Evolutionary conservation across 2,113 vertebrate species (phyloP), one percentile per base, ranked within the genome.

Genomic region (Campylorhamphus procurvoides): DNA sequence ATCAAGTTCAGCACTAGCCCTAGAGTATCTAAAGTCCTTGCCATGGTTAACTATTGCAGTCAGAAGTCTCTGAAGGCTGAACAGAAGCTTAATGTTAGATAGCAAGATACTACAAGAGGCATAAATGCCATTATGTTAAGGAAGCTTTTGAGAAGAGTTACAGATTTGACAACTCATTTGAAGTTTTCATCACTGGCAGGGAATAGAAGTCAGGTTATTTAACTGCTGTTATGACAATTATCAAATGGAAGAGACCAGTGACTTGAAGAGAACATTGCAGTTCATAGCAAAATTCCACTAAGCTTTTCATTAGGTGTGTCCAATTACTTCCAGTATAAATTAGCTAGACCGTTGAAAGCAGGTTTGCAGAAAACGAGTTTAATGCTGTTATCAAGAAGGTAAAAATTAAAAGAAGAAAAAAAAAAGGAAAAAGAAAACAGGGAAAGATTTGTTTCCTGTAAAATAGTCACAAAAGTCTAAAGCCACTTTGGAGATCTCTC

Each of bases 291-390:
- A 87, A 94, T 95, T 95, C 92, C 77, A 87, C 77, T 29, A 5
- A 31, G 64, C 75, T 73, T 95, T 72, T 78, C 64, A 77, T 47
- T 90, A 93, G 94, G 96, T 85, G 93, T 94, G 94, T 82, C 94
- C 83, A 90, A 93, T 97, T 96, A 96, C 66, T 96, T 95, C 83
- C 92, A 96, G 66, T 35, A 80, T 47, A 77, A 91, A 80, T 90
- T 94, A 94, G 84, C 31, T 52, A 74, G 59, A 56, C 47, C 25
- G 69, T 64, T 97, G 62, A 90, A 94, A 79, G 55, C 80, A 89
- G 66, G 52, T 80, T 90, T 94, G 84, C 72, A 87, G 64, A 87
- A 94, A 86, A 59, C 74, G 0, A 77, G 27, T 59, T 59, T 59
- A 59, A 59, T 59, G 58, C 9, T 59, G 58, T 25, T 59, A 28